These are phyloP conservation scores for Caenorhabditis zanzibari DNA, from an alignment of 2,888 invertebrate species.

Conservation along the genomic window DNA sequence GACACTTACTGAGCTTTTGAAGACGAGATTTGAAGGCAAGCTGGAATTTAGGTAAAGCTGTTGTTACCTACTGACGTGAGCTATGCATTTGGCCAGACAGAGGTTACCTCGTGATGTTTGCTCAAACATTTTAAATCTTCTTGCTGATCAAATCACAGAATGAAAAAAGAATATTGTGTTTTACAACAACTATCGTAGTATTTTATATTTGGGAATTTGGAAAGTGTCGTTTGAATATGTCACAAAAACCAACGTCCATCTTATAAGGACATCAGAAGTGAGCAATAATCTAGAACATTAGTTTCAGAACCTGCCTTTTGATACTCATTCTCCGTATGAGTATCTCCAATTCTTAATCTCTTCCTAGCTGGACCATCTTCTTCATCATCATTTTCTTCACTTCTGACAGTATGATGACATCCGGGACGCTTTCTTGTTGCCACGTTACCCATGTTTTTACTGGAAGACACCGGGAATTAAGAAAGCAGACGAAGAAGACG, in stretches of 20 bases:
- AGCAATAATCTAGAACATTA: no score
- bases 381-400: slow-evolving; percentile 29
- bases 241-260: no score
- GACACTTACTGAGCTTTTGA: slow-evolving; percentile 52
- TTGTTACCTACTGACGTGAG: background rate
- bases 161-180: background rate
- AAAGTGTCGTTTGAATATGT: no score
- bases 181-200: no score
- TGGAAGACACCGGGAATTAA: background rate
- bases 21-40: slow-evolving; percentile 63
- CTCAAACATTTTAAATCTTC: background rate
- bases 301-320: slow-evolving; percentile 39
- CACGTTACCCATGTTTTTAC: slow-evolving; percentile 55
- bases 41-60: slow-evolving; percentile 33
- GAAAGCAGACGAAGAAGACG: background rate
- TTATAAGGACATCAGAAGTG: no score
- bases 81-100: slow-evolving; percentile 5
- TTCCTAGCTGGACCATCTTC: slow-evolving; percentile 51
- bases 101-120: slow-evolving; percentile 19
- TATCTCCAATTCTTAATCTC: slow-evolving; percentile 33
- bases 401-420: slow-evolving; percentile 18
- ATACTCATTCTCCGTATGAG: slow-evolving; percentile 49
- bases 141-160: slow-evolving; percentile 9
- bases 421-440: slow-evolving; percentile 58
- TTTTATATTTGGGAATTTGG: no score